A percentile compares a stretch with the other conserved stretches of the same genome.
Conservation (phyloP, 1,140 invertebrate genomes). For the Bilobella aurantiaca region DNA sequence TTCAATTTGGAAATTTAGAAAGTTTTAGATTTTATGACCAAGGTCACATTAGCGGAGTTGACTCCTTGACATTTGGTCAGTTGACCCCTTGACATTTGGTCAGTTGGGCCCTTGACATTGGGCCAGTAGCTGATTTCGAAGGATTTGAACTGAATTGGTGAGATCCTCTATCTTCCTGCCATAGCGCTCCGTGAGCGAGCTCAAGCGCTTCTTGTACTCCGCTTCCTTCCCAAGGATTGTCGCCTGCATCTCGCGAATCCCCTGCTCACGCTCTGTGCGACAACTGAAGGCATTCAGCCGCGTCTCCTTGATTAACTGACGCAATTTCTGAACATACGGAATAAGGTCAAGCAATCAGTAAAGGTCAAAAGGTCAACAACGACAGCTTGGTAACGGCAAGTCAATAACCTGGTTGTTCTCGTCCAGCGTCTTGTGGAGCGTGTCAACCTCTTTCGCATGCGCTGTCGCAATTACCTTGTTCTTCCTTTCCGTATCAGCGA, state of each 20-base stretch:
- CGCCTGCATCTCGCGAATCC: not conserved
- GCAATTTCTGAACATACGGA: not conserved
- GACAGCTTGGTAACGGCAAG: not conserved
- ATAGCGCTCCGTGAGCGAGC: not conserved
- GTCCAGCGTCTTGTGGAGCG: not conserved
- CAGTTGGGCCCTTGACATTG: too few species aligned
- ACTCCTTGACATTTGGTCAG: too few species aligned
- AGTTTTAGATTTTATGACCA: too few species aligned
- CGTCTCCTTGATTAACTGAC: not conserved
- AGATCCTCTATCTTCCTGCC: conserved; percentile 1
- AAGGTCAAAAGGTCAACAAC: not conserved
- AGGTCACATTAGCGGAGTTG: too few species aligned
- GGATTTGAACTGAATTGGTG: not conserved
- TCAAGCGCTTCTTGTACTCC: conserved; percentile 7
- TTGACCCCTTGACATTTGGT: too few species aligned
- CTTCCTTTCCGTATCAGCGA: not conserved
- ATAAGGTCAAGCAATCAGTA: not conserved
- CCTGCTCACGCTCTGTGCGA: not conserved
- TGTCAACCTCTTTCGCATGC: not conserved
- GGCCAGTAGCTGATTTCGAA: conserved; percentile 6
- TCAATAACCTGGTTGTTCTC: not conserved
- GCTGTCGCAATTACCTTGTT: not conserved
- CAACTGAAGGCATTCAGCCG: not conserved
- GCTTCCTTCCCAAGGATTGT: not conserved
- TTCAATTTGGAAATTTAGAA: too few species aligned